Base-by-base conservation (phyloP, 1,140 invertebrate genomes). In the Papilio polyxenes region DNA sequence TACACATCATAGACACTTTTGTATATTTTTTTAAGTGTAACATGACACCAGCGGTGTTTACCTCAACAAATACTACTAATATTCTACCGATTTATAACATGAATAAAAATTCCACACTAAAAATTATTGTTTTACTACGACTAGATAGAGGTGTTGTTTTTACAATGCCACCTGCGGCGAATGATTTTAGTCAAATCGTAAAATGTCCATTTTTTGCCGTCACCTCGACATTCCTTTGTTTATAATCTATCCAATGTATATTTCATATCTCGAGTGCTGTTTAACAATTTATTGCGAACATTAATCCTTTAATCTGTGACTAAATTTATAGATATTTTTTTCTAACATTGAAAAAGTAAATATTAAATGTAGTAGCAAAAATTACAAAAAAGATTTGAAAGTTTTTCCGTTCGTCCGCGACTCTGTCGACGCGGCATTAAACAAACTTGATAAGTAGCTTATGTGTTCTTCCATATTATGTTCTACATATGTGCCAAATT, bases 141-240 rank as follows among this genome's bases (percentile, higher is more conserved):
- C 81, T 62, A 77, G 53, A 78, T 82, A 80, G 78, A 31, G 76
- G 81, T 84, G 82, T 85, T 78, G 77, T 80, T 85, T 87, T 85
- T 85, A 85, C 74, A 86, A 86, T 85, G 84, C 88, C 86, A 88
- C 87, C 88, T 88, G 88, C 82, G 48, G 88, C 53, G 88, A 77
- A 76, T 77, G 75, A 83, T 87, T 87, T 83, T 84, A 83, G 85
- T 53, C 75, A 81, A 84, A 84, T 81, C 85, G 83, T 87, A 86
- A 88, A 85, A 85, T 69, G 82, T 77, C 82, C 69, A 75, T 87
- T 88, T 88, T 88, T 84, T 84, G 72, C 62, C 51, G 20, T 81
- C 76, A 80, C 62, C 75, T 82, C 62, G 15, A 84, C 85, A 88
- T 84, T 87, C 84, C 80, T 84, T 83, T 86, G 80, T 83, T 83